A percentile compares a stretch with the other conserved stretches of the same genome.
Conservation (phyloP, 23 tunicate species). For the Corella eumyota region DNA sequence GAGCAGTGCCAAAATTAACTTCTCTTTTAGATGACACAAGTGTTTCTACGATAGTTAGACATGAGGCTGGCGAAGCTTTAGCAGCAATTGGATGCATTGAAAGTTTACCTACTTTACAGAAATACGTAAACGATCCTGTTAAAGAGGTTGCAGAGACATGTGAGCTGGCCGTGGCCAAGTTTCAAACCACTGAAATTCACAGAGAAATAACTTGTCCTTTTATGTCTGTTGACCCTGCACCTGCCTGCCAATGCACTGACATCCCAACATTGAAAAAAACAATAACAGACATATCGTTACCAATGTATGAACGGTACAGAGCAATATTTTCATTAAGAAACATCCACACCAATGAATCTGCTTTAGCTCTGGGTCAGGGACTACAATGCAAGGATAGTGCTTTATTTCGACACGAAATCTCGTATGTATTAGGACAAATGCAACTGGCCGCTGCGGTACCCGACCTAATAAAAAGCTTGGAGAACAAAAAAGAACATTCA, state of each 20-base stretch:
- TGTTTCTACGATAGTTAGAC: constrained; percentile 68
- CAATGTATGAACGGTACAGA: constrained; percentile 85
- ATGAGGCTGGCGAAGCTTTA: constrained; percentile 96
- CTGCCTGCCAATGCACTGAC: constrained; percentile 25
- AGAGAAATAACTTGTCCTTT: constrained; percentile 39
- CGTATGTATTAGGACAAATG: constrained; percentile 93
- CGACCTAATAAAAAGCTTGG: constrained; percentile 22
- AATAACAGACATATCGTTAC: constrained; percentile 13
- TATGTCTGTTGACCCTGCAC: constrained; percentile 73
- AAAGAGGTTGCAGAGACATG: constrained; percentile 93
- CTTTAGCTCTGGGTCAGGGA: constrained; percentile 52
- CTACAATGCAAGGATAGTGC: constrained; percentile 67
- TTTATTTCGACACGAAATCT: constrained; percentile 89
- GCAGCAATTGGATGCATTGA: constrained; percentile 71
- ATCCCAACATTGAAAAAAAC: constrained; percentile 19
- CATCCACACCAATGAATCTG: constrained; percentile 50
- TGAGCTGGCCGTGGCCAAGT: constrained; percentile 58
- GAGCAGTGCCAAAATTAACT: constrained; percentile 52
- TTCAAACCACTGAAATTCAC: constrained; percentile 2
- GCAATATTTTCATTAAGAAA: constrained; percentile 97
- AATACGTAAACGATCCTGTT: constrained; percentile 27
- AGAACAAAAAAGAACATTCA: constrained; percentile 40
- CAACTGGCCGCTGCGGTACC: constrained; percentile 46
- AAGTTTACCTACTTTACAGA: constrained; percentile 26
- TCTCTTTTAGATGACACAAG: constrained; percentile 24